Evolutionary conservation across 2,888 invertebrate species (phyloP), one percentile per base, ranked within the genome.

Genomic region (Andrena praecox): DNA sequence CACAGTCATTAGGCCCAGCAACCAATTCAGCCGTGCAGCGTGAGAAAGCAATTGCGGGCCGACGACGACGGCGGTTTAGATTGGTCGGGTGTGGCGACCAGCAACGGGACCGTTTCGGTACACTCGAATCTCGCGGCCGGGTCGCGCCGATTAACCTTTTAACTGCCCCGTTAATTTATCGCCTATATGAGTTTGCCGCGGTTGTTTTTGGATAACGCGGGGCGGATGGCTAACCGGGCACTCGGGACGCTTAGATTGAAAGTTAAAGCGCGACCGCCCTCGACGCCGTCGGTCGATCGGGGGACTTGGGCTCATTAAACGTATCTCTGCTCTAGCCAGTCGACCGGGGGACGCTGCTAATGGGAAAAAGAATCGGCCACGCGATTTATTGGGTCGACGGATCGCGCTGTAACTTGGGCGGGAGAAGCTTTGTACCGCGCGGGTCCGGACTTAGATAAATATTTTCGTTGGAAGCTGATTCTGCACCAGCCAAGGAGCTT

Each of bases 81-180:
- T 76, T 48, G 84, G 78, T 63, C 60, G 70, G 74, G 54, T 52
- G 69, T 72, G 56, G 68, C 76, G 63, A 64, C 69, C 69, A 69
- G 60, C 75, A 56, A 48, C 63, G 60, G 74, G 71, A 75, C 63
- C 69, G 75, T 84, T 84, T 84, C 67, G 78, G 78, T 78, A 74
- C 54, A 56, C 68, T 72, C 63, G 78, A 84, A 83, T 83, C 74
- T 64, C 71, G 64, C 56, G 56, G 24, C n/a, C 24, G 78, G 84
- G 84, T 72, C 78, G 60, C 56, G 60, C 54, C 77, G 71, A 83
- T 84, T 84, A 78, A 84, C 84, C 84, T 33, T 54, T 82, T 77
- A 84, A 84, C 73, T 54, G 54, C 29, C 72, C 64, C 42, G 68
- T 66, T 84, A 83, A 72, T 84, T 78, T 64, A 66, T 68, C 75